A percentile compares a stretch with the other conserved stretches of the same genome.
Conservation (phyloP, 92 coral and sea anemone genomes). For the Epizoanthus scotinus region DNA sequence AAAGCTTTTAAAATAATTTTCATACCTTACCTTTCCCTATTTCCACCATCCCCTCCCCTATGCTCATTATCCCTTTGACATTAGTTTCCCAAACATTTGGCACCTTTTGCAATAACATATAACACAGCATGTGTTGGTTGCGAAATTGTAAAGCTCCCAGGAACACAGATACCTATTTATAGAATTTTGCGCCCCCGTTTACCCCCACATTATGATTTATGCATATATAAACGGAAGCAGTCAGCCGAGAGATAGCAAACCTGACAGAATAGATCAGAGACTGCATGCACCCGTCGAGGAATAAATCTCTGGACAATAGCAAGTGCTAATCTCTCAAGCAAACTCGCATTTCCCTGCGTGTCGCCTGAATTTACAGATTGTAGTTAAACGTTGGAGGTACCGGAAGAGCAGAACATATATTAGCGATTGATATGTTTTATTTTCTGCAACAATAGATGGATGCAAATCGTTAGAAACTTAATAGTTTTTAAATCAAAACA, state of each 20-base stretch:
- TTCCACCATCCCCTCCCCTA: too few species aligned
- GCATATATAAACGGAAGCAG: background rate
- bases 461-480: conserved; percentile 18
- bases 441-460: conserved; percentile 30
- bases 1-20: too few species aligned
- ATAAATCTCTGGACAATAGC: background rate
- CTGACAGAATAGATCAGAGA: background rate
- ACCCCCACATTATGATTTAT: background rate
- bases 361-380: background rate
- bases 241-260: conserved; percentile 1
- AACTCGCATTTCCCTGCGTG: background rate
- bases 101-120: too few species aligned
- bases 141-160: too few species aligned
- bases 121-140: too few species aligned
- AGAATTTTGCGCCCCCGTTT: background rate
- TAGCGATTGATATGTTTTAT: background rate
- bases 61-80: too few species aligned
- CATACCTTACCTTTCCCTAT: too few species aligned
- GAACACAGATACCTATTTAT: background rate
- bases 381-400: background rate
- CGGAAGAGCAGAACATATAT: background rate
- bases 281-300: background rate
- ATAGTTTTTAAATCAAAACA: conserved; percentile 25
- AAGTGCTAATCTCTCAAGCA: background rate
- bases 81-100: too few species aligned